Percentiles rank a stretch among this genome's conserved stretches.
phyloP scores from a whole-genome alignment of 2,797 vertebrate species.

The Dipus sagitta region DNA sequence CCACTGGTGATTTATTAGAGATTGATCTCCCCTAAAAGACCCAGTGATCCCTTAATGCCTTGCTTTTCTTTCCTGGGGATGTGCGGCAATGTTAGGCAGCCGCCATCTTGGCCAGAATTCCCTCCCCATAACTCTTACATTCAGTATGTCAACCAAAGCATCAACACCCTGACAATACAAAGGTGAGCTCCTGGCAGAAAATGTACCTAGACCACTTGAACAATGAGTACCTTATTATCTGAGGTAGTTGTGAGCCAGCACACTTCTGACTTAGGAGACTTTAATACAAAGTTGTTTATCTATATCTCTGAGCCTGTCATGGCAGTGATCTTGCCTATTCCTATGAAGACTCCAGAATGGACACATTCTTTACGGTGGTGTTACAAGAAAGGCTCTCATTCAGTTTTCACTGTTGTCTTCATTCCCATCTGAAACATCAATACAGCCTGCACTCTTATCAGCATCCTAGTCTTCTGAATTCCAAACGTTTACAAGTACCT shows the following conservation, averaged over 20 bases:
- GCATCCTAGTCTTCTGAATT: too few relatives aligned
- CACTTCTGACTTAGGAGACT: not conserved
- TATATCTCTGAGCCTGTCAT: not conserved
- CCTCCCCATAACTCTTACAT: not conserved
- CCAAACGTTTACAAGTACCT: not conserved
- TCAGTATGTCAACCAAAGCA: not conserved
- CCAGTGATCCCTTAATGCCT: too few relatives aligned
- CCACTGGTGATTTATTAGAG: too few relatives aligned
- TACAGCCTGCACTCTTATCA: not conserved
- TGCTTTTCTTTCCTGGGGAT: too few relatives aligned
- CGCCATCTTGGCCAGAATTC: too few relatives aligned
- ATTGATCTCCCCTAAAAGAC: too few relatives aligned
- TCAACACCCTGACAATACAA: not conserved
- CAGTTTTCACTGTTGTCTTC: not conserved
- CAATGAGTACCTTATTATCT: not conserved
- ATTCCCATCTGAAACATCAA: not conserved
- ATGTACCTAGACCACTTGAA: not conserved
- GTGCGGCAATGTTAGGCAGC: too few relatives aligned
- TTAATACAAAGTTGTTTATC: not conserved
- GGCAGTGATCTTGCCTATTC: not conserved
- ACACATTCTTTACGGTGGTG: not conserved
- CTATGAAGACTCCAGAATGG: not conserved
- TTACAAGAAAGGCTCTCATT: not conserved
- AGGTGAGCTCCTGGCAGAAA: not conserved
- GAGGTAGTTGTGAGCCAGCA: not conserved